Conservation (phyloP, 2,888 invertebrate genomes). For the Agriopis marginaria region DNA sequence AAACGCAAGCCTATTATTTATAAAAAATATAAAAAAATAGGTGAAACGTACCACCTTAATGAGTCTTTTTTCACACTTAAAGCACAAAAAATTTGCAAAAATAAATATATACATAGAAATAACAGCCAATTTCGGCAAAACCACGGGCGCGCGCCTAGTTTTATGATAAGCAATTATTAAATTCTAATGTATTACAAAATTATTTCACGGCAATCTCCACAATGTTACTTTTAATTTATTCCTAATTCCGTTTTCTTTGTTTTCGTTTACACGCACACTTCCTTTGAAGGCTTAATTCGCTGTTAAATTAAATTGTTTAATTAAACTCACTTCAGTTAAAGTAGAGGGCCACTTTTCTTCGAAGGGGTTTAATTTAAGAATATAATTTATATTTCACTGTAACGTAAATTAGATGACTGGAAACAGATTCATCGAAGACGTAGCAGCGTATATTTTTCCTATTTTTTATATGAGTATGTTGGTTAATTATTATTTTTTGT, state of each 20-base stretch:
- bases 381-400: slow-evolving; percentile 28
- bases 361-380: slow-evolving; percentile 30
- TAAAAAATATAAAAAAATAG: no score
- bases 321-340: slow-evolving; percentile 41
- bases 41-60: no score
- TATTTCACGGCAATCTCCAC: slow-evolving; percentile 7
- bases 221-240: slow-evolving; percentile 37
- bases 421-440: background rate
- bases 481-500: no score
- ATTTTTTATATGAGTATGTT: background rate
- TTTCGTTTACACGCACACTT: slow-evolving; percentile 42
- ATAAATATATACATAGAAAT: no score
- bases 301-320: slow-evolving; percentile 47
- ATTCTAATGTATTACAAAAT: slow-evolving; percentile 1
- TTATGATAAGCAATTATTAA: background rate
- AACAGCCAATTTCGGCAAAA: no score
- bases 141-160: no score
- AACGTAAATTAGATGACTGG: slow-evolving; percentile 6
- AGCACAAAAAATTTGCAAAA: no score
- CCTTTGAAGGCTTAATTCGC: slow-evolving; percentile 46
- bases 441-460: background rate
- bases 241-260: slow-evolving; percentile 43
- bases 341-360: slow-evolving; percentile 35
- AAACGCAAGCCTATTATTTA: no score
- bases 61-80: no score